Evolutionary conservation across 2,113 vertebrate genomes (phyloP).

Genomic region (Rhynchomys soricoides): DNA sequence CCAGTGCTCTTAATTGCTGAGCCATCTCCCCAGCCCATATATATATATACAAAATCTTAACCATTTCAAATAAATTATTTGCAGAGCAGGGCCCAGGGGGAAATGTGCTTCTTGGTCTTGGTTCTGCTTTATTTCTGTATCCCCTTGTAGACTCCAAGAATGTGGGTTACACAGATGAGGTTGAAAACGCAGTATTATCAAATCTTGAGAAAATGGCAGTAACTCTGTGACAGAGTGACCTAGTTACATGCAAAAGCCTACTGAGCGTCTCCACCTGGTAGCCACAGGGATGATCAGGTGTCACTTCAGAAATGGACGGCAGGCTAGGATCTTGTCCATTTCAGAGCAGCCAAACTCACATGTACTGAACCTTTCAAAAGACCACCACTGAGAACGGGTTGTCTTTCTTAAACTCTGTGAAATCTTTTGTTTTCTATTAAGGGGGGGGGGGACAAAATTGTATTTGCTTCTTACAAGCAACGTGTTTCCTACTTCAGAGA

Average conservation of each 20-base stretch:
- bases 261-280: not conserved
- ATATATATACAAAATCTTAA: slow-evolving; percentile 57
- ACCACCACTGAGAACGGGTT: not conserved
- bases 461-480: not conserved
- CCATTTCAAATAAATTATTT: slow-evolving; percentile 28
- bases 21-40: not conserved
- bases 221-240: slow-evolving; percentile 7
- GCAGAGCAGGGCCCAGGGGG: not conserved
- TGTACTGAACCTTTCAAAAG: not conserved
- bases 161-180: slow-evolving; percentile 9
- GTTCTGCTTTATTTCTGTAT: slow-evolving; percentile 50
- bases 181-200: slow-evolving; percentile 26
- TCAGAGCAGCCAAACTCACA: not conserved
- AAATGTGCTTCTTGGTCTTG: slow-evolving; percentile 34
- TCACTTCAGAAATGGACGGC: not conserved
- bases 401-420: not conserved
- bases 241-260: not conserved
- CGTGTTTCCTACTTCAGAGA: not conserved
- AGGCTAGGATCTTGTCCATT: not conserved
- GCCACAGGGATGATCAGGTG: not conserved
- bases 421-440: not conserved
- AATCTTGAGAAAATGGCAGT: too few species aligned
- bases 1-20: not conserved
- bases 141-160: slow-evolving; percentile 14
- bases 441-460: too few species aligned